phyloP scores from a whole-genome alignment of 2,113 vertebrate genomes.

The Urocynchramus pylzowi region DNA sequence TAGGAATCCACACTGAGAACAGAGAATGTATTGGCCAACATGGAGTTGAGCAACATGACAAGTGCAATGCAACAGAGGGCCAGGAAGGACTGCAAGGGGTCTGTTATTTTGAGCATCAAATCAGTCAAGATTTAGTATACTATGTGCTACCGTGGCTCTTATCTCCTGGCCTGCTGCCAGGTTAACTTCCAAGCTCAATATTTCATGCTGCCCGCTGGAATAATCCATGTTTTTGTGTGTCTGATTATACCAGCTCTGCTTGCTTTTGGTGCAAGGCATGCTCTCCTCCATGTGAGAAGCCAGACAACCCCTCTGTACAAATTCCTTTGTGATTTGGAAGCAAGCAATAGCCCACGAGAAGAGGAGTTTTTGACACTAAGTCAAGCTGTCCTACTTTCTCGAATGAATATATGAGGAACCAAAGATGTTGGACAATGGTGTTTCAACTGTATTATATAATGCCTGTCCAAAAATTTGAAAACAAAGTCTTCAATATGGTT shows the following conservation, averaged over 20 bases:
- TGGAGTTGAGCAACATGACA: not conserved
- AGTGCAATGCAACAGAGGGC: not conserved
- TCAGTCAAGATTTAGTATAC: not conserved
- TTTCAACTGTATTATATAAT: not conserved
- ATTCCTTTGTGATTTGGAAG: not conserved
- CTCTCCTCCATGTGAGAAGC: not conserved
- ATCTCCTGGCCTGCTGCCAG: slow-evolving; percentile 9
- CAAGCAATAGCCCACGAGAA: not conserved
- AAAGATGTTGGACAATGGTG: not conserved
- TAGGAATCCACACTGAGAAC: not conserved
- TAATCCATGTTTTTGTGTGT: not conserved
- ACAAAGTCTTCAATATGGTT: not conserved
- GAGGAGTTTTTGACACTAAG: not conserved
- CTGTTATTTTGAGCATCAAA: not conserved
- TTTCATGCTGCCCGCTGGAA: not conserved
- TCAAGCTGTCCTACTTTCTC: not conserved
- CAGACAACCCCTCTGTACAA: not conserved
- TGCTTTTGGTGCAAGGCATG: not conserved
- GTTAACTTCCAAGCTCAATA: not conserved
- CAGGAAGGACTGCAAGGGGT: not conserved
- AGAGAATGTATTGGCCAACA: not conserved
- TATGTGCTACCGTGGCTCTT: not conserved
- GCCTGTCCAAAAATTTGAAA: not conserved
- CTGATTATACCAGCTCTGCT: not conserved
- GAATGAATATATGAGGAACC: not conserved